A percentile compares a stretch with the other conserved stretches of the same genome.
phyloP scores from a whole-genome alignment of 2,888 invertebrate species.

The Stegana nigrithorax region DNA sequence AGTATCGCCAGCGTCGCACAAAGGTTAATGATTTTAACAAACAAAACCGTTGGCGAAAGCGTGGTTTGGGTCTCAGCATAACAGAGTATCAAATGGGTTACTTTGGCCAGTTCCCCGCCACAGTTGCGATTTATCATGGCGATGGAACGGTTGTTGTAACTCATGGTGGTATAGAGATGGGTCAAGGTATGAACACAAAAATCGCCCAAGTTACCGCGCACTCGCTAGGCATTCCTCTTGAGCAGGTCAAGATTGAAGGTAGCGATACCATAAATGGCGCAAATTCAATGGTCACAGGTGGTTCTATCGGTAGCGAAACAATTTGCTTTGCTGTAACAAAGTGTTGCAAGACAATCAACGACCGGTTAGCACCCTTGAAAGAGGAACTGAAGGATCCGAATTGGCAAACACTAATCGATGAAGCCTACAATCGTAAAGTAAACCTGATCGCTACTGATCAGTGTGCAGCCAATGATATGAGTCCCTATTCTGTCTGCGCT shows the following conservation, averaged over 20 bases:
- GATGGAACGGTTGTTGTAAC: slow-evolving; percentile 78
- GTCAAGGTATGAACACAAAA: slow-evolving; percentile 76
- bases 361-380: slow-evolving; percentile 72
- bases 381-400: slow-evolving; percentile 24
- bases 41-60: slow-evolving; percentile 79
- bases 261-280: slow-evolving; percentile 74
- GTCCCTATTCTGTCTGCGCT: slow-evolving; percentile 73
- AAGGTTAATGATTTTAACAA: slow-evolving; percentile 74
- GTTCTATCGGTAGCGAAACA: slow-evolving; percentile 77
- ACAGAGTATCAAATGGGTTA: slow-evolving; percentile 75
- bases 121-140: slow-evolving; percentile 75
- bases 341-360: slow-evolving; percentile 74
- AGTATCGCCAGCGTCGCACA: slow-evolving; percentile 72
- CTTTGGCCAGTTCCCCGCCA: slow-evolving; percentile 73
- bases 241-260: slow-evolving; percentile 75
- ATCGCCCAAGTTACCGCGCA: slow-evolving; percentile 80
- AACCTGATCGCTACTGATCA: slow-evolving; percentile 73
- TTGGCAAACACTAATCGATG: slow-evolving; percentile 72
- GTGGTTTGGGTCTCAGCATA: slow-evolving; percentile 76
- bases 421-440: slow-evolving; percentile 70
- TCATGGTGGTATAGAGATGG: slow-evolving; percentile 80
- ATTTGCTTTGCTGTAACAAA: slow-evolving; percentile 72
- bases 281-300: slow-evolving; percentile 76
- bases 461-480: slow-evolving; percentile 70
- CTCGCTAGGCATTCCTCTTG: slow-evolving; percentile 75